Base-by-base conservation (phyloP, 2,797 vertebrate species). In the Buphagus erythrorhynchus region DNA sequence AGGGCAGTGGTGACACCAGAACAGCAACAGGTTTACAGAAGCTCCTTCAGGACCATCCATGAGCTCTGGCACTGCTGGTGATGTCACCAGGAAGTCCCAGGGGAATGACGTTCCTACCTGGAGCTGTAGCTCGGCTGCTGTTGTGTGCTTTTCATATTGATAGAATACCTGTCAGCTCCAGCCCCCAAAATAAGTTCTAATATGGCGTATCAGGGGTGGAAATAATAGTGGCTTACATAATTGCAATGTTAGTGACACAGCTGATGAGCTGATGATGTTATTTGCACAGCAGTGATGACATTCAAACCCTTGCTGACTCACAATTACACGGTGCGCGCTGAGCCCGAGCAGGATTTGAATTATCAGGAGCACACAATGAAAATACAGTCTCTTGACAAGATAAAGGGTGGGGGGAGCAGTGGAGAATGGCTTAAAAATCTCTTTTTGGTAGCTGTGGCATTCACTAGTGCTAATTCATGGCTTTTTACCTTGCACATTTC, bases 261-360 rank as follows among this genome's bases (percentile, higher is more conserved):
- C 76, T 95, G 95, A 96, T 95, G 96, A 94, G 84, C 95, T 89
- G 91, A 51, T 96, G 83, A 95, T 94, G 68, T 96, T 96, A 88
- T 97, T 96, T 94, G 94, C 55, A 69, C 84, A 92, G 92, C 91
- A 95, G 88, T 76, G 95, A 79, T 95, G 88, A 94, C 91, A 96
- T 95, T 96, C 95, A 96, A 93, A 79, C 88, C 90, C 77, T 95
- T 43, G 29, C 94, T 29, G 88, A 58, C 91, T 96, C 95, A 91
- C 90, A 96, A 89, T 97, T 80, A 95, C 92, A 77, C 63, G 80
- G 88, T 79, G 92, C 28, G 68, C 76, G 82, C 78, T 46, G 65
- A 96, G 83, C 80, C 68, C 59, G 77, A 73, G 87, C 94, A 80
- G 33, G 95, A 93, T 94, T 93, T 81, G 95, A 97, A 97, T 97